Evolutionary conservation across 2,888 invertebrate genomes (phyloP).

Genomic region (Thymelicus sylvestris): DNA sequence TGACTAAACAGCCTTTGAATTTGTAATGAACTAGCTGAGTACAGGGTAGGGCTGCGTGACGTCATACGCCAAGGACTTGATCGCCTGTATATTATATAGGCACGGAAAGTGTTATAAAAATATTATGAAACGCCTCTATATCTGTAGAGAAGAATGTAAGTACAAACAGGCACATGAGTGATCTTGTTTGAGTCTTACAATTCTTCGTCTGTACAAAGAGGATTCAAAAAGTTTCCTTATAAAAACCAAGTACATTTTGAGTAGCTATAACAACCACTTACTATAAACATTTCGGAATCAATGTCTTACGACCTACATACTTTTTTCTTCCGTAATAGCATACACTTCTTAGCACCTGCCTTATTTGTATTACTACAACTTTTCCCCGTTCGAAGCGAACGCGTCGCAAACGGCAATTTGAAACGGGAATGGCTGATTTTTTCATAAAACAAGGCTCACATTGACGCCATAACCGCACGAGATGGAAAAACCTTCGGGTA

Average conservation of each 20-base stretch:
- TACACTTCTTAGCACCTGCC: conserved; percentile 41
- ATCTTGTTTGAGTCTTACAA: no score
- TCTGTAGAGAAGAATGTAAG: no score
- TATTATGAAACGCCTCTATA: no score
- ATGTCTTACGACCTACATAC: conserved; percentile 4
- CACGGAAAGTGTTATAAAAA: no score
- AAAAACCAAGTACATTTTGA: no score
- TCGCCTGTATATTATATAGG: neutral
- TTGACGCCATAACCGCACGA: conserved; percentile 53
- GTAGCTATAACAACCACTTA: neutral
- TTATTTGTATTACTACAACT: conserved; percentile 55
- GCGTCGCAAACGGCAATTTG: conserved; percentile 59
- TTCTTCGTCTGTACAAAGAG: no score
- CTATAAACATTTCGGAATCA: conserved; percentile 3
- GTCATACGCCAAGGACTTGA: conserved; percentile 24
- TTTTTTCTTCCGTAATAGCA: conserved; percentile 13
- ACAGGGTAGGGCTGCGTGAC: conserved; percentile 44
- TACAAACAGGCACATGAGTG: no score
- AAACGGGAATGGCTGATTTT: conserved; percentile 64
- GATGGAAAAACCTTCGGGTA: conserved; percentile 54
- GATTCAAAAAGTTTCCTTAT: no score
- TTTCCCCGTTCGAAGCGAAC: conserved; percentile 49
- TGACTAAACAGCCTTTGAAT: conserved; percentile 80
- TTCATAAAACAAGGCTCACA: conserved; percentile 60
- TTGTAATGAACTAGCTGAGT: conserved; percentile 73